Evolutionary conservation across 2,797 vertebrate genomes (phyloP).

Genomic region (Sylvia borin): DNA sequence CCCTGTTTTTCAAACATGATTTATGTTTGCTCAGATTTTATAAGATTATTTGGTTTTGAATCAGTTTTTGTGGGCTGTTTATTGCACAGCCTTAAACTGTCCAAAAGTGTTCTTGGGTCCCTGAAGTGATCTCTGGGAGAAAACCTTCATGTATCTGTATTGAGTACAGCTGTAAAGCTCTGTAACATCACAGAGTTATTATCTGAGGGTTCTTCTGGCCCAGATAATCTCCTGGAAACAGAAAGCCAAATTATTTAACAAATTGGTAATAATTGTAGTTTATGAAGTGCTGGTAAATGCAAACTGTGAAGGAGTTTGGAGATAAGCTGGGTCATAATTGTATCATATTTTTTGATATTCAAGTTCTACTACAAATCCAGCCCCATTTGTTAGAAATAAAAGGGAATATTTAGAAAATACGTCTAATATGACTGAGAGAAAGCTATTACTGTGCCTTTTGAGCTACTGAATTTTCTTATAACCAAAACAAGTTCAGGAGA

Average conservation of each 20-base stretch:
- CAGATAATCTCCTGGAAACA: background rate
- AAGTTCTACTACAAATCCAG: background rate
- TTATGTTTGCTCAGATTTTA: background rate
- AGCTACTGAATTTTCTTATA: background rate
- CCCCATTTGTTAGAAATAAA: background rate
- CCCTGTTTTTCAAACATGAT: accelerated
- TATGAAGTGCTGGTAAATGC: background rate
- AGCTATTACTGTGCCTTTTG: background rate
- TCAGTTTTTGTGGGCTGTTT: background rate
- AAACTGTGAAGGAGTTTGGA: background rate
- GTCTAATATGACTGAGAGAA: background rate
- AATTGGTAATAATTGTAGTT: background rate
- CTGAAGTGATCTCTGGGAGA: background rate
- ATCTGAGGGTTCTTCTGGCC: background rate
- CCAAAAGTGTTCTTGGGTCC: background rate
- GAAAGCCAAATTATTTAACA: background rate
- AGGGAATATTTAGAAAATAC: background rate
- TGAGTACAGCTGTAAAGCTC: background rate
- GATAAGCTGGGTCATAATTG: background rate
- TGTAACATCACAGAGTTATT: background rate
- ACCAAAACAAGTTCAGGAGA: background rate
- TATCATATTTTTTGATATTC: background rate
- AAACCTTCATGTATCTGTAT: background rate
- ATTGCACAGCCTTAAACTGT: background rate
- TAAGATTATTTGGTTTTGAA: background rate